Evolutionary conservation across 2,888 invertebrate genomes (phyloP).

Genomic region (Lepidochrysops patricia): DNA sequence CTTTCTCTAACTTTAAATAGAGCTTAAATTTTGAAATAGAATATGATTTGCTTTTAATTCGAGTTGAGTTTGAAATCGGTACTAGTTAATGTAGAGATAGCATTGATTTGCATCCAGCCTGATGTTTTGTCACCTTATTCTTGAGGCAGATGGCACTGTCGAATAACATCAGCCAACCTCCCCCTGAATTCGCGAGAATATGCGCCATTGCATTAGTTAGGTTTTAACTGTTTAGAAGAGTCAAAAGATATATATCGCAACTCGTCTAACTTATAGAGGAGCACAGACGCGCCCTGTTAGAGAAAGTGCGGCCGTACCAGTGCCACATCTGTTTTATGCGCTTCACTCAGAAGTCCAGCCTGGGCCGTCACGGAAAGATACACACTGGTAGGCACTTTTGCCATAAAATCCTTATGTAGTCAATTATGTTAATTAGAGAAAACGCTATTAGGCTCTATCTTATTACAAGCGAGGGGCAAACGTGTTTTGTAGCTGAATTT

Average conservation of each 20-base stretch:
- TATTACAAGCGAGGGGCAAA: constrained; percentile 43
- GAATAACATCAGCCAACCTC: constrained; percentile 48
- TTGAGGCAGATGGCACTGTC: constrained; percentile 58
- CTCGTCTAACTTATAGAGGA: constrained; percentile 74
- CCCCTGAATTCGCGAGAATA: constrained; percentile 68
- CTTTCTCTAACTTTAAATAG: constrained; percentile 15
- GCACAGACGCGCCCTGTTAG: constrained; percentile 76
- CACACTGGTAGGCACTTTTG: constrained; percentile 78
- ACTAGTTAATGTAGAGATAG: constrained; percentile 77
- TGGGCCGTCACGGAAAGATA: constrained; percentile 82
- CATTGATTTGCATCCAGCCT: constrained; percentile 50
- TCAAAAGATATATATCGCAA: constrained; percentile 66
- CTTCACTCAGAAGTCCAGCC: constrained; percentile 83
- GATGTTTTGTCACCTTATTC: constrained; percentile 42
- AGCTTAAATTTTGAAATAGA: constrained; percentile 15
- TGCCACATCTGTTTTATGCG: constrained; percentile 82
- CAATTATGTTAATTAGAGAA: constrained; percentile 53
- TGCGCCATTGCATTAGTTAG: constrained; percentile 39
- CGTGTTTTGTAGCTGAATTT: constrained; percentile 68
- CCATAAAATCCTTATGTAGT: constrained; percentile 72
- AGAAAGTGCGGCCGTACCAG: constrained; percentile 79
- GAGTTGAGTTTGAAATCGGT: constrained; percentile 51
- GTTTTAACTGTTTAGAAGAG: constrained; percentile 52
- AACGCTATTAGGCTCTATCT: constrained; percentile 59
- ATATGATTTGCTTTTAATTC: not conserved